phyloP scores from a whole-genome alignment of 2,888 invertebrate genomes.

The Apeira syringaria region DNA sequence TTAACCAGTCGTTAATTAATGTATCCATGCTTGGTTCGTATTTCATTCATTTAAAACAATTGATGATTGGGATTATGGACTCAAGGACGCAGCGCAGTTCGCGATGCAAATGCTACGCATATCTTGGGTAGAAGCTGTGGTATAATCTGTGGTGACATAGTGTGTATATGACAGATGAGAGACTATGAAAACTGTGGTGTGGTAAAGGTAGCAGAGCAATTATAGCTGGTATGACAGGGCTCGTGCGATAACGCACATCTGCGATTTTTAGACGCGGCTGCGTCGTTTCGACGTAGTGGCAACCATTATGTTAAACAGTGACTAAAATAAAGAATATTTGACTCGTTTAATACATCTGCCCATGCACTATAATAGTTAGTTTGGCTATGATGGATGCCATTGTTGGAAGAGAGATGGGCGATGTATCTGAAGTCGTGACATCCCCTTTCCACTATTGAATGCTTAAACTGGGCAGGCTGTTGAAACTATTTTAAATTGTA shows the following conservation, averaged over 20 bases:
- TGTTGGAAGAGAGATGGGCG: too few relatives aligned
- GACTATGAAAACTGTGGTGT: not conserved
- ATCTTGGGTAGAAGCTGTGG: not conserved
- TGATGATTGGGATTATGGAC: constrained; percentile 20
- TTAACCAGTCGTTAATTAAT: constrained; percentile 4
- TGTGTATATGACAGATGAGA: not conserved
- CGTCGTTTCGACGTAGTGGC: constrained; percentile 51
- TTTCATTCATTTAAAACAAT: constrained; percentile 23
- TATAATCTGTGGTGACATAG: not conserved
- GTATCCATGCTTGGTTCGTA: constrained; percentile 11
- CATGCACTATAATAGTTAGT: too few relatives aligned
- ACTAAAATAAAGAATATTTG: not conserved
- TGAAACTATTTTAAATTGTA: too few relatives aligned
- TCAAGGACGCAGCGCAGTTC: constrained; percentile 10
- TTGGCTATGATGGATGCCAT: too few relatives aligned
- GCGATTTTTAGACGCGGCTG: constrained; percentile 45
- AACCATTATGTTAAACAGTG: constrained; percentile 19
- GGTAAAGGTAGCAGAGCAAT: not conserved
- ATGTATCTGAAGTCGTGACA: too few relatives aligned
- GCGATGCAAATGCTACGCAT: constrained; percentile 26
- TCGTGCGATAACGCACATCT: constrained; percentile 65
- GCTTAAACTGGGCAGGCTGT: too few relatives aligned
- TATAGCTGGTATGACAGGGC: constrained; percentile 32
- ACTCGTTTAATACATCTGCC: too few relatives aligned
- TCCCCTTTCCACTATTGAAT: too few relatives aligned